phyloP scores from a whole-genome alignment of 2,888 invertebrate genomes.

The Phortica magna region DNA sequence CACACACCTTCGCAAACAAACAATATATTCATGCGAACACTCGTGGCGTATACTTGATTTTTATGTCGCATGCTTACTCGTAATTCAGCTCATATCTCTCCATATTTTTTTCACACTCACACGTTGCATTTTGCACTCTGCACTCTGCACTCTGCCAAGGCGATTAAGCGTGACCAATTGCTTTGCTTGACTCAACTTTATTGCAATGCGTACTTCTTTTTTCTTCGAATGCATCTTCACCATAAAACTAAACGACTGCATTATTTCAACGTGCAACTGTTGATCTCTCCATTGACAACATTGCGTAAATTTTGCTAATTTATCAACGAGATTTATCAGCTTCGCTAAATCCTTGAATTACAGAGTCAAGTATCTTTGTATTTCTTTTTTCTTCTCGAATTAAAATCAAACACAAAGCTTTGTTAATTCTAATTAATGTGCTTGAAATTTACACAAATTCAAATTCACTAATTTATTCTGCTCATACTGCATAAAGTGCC shows the following conservation, averaged over 20 bases:
- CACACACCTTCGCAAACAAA: not conserved
- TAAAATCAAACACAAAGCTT: too few relatives aligned
- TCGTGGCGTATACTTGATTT: conserved; percentile 16
- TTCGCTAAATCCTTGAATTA: not conserved
- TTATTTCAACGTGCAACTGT: not conserved
- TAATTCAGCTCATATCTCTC: conserved; percentile 21
- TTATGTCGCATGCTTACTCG: conserved; percentile 11
- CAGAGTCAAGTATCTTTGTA: not conserved
- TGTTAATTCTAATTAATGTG: too few relatives aligned
- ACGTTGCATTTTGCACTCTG: conserved; percentile 22
- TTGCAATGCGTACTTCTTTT: conserved; percentile 37
- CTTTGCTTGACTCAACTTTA: conserved; percentile 47
- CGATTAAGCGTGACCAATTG: conserved; percentile 72
- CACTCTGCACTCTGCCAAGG: conserved; percentile 38
- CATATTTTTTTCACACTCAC: conserved; percentile 1
- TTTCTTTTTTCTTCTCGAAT: too few relatives aligned
- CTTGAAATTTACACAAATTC: too few relatives aligned
- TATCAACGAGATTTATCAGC: not conserved
- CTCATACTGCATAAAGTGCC: too few relatives aligned
- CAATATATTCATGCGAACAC: not conserved
- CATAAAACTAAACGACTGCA: conserved; percentile 48
- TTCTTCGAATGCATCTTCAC: not conserved
- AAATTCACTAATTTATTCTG: too few relatives aligned
- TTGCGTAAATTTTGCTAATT: not conserved
- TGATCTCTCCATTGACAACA: not conserved